Evolutionary conservation across 1,140 invertebrate genomes (phyloP).

Genomic region (Drosophila sucinea): DNA sequence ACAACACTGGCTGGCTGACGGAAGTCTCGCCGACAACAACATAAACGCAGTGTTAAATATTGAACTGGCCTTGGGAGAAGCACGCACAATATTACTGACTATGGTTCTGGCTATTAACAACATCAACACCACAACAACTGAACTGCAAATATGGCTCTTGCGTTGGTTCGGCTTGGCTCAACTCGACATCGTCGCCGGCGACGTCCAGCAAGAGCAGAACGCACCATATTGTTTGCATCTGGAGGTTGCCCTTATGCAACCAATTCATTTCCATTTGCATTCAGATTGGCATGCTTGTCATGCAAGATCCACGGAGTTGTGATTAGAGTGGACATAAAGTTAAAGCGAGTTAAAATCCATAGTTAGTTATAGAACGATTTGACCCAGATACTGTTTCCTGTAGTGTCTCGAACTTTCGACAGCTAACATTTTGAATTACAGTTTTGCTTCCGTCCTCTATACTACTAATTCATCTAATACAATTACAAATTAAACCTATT

Average conservation of each 20-base stretch:
- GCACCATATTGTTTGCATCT: conserved; percentile 78
- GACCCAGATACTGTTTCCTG: no score
- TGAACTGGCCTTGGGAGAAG: conserved; percentile 75
- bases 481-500: no score
- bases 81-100: conserved; percentile 65
- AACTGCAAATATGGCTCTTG: conserved; percentile 59
- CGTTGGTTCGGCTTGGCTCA: conserved; percentile 41
- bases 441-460: no score
- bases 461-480: no score
- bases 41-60: conserved; percentile 67
- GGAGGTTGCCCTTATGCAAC: conserved; percentile 48
- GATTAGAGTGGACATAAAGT: neutral
- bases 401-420: no score
- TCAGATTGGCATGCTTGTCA: conserved; percentile 7
- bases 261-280: conserved; percentile 27
- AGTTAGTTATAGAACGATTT: no score
- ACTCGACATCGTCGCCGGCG: conserved; percentile 57
- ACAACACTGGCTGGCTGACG: conserved; percentile 40
- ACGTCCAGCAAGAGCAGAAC: conserved; percentile 57
- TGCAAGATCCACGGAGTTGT: neutral
- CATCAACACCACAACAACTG: conserved; percentile 32
- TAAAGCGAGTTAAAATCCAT: no score
- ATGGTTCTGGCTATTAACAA: conserved; percentile 55
- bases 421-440: no score
- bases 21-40: conserved; percentile 60